phyloP scores from a whole-genome alignment of 2,113 vertebrate species.

The Clarias macrocephalus region DNA sequence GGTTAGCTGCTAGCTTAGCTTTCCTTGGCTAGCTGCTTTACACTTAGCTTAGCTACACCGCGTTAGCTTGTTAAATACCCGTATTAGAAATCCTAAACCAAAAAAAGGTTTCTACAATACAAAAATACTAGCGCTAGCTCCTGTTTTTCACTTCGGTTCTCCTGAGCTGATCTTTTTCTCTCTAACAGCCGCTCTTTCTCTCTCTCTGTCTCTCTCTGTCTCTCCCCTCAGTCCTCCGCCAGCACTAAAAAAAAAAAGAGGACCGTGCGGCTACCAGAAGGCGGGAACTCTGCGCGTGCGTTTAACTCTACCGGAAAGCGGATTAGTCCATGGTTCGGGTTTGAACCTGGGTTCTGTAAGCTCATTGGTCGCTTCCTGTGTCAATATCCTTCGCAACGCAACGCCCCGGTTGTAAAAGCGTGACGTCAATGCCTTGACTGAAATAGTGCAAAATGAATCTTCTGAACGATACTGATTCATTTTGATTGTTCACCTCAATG shows the following conservation, averaged over 20 bases:
- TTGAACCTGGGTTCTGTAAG: not conserved
- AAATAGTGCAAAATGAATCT: not conserved
- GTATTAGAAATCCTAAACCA: slow-evolving; percentile 42
- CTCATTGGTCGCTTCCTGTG: slow-evolving; percentile 55
- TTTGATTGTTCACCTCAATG: not conserved
- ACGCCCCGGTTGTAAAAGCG: slow-evolving; percentile 40
- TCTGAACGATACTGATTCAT: not conserved
- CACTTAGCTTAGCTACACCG: slow-evolving; percentile 41
- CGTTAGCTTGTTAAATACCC: slow-evolving; percentile 52
- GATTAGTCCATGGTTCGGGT: not conserved
- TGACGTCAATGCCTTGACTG: slow-evolving; percentile 48
- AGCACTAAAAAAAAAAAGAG: slow-evolving; percentile 13
- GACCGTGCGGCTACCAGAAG: not conserved
- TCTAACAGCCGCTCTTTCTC: not conserved
- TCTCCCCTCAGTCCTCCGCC: slow-evolving; percentile 2
- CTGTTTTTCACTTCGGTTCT: not conserved
- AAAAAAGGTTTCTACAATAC: slow-evolving; percentile 37
- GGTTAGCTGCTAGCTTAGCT: slow-evolving; percentile 37
- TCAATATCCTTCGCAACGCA: slow-evolving; percentile 45
- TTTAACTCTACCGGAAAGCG: not conserved
- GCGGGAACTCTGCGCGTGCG: not conserved
- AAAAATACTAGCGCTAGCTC: slow-evolving; percentile 22
- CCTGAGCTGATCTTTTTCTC: not conserved
- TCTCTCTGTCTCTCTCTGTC: not conserved
- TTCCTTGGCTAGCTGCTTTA: slow-evolving; percentile 44